These are phyloP conservation scores for Fregetta grallaria DNA, from an alignment of 2,113 vertebrate species.

Conservation along the genomic window DNA sequence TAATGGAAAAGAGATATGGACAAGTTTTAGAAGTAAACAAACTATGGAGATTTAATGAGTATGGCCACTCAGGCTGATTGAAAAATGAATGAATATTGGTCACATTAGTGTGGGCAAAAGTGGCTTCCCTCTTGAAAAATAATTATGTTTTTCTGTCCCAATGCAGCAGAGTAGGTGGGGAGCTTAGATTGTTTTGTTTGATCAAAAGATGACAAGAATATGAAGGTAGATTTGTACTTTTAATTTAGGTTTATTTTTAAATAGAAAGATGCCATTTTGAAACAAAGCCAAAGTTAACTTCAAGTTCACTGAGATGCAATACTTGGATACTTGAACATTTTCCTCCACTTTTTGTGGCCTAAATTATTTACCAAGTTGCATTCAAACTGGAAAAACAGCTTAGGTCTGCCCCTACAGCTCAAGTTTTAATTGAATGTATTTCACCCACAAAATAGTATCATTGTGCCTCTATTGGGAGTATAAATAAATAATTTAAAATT, in stretches of 20 bases:
- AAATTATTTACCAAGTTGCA: neutral
- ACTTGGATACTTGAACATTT: neutral
- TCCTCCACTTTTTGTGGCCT: neutral
- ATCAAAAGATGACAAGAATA: neutral
- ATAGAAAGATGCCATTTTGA: neutral
- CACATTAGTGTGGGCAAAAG: constrained; percentile 10
- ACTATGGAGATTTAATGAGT: constrained; percentile 12
- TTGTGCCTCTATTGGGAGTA: neutral
- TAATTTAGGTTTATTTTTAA: neutral
- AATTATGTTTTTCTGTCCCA: neutral
- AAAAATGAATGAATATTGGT: constrained; percentile 32
- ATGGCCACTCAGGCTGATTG: constrained; percentile 42
- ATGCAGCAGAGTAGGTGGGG: neutral
- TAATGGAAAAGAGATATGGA: neutral
- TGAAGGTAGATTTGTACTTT: neutral
- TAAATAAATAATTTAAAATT: neutral
- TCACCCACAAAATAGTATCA: neutral
- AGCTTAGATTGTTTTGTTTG: neutral
- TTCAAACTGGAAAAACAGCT: neutral
- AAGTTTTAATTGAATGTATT: neutral
- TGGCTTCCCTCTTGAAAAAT: constrained; percentile 36
- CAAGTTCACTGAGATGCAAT: neutral
- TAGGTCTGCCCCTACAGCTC: neutral
- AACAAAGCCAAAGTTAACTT: neutral
- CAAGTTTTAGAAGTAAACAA: constrained; percentile 11